A percentile compares a stretch with the other conserved stretches of the same genome.
These are phyloP conservation scores for Micoletzkya japonica DNA, from an alignment of 2,888 invertebrate species.

Conservation along the genomic window DNA sequence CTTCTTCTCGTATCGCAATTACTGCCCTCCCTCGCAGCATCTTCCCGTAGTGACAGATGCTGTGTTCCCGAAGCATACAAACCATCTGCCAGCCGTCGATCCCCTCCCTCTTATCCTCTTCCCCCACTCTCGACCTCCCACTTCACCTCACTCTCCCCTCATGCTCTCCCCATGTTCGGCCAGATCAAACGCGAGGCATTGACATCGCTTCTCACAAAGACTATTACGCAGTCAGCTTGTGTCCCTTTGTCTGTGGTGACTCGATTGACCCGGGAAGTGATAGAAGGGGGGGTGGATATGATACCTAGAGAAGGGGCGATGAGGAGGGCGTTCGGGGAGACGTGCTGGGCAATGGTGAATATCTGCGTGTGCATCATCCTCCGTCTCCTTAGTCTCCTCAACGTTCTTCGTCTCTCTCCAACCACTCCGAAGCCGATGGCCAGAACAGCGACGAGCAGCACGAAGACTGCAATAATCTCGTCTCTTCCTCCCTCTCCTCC, in stretches of 20 bases:
- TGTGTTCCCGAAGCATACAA: background rate
- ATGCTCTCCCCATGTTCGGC: background rate
- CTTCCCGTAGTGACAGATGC: background rate
- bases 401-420: slow-evolving; percentile 14
- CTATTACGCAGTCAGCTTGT: too few relatives aligned
- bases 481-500: background rate
- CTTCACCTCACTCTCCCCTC: background rate
- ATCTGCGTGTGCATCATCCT: background rate
- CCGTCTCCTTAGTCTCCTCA: slow-evolving; percentile 7
- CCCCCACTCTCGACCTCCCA: background rate
- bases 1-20: background rate
- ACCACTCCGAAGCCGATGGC: slow-evolving; percentile 14
- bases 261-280: too few relatives aligned
- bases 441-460: background rate
- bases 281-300: too few relatives aligned
- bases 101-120: background rate
- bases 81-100: background rate
- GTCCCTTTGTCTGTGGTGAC: too few relatives aligned
- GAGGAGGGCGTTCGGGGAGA: background rate
- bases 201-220: too few relatives aligned
- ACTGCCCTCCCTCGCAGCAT: background rate
- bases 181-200: background rate
- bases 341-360: slow-evolving; percentile 2
- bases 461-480: slow-evolving; percentile 2
- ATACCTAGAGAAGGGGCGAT: slow-evolving; percentile 13